A percentile compares a stretch with the other conserved stretches of the same genome.
phyloP scores from a whole-genome alignment of 2,797 vertebrate genomes.

The Mormyrus proboscirostris region DNA sequence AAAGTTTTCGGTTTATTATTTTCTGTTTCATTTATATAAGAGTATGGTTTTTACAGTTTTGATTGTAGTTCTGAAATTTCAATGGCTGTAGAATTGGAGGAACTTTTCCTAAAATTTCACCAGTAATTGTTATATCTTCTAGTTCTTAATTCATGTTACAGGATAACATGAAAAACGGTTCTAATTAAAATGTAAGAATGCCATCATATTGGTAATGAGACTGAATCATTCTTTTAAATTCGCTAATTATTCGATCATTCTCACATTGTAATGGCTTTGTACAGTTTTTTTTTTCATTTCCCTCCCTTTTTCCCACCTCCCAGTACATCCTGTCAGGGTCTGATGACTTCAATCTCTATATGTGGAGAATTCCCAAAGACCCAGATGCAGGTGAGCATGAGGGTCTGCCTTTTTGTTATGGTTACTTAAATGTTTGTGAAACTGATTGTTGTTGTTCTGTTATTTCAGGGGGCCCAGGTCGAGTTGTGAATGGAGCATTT shows the following conservation, averaged over 20 bases:
- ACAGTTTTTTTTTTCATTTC: not conserved
- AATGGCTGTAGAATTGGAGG: not conserved
- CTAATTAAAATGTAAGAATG: not conserved
- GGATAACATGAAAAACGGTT: not conserved
- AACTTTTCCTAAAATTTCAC: not conserved
- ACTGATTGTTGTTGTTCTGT: conserved; percentile 19
- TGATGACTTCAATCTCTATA: conserved; percentile 98
- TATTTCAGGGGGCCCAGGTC: conserved; percentile 76
- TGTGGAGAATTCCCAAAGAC: conserved; percentile 97
- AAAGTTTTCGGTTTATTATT: not conserved
- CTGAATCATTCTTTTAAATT: not conserved
- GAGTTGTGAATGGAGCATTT: conserved; percentile 95
- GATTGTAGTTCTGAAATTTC: not conserved
- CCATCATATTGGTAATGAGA: not conserved
- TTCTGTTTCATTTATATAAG: not conserved
- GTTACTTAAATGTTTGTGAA: not conserved
- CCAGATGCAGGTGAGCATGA: conserved; percentile 83
- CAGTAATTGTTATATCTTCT: not conserved
- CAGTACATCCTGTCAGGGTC: conserved; percentile 98
- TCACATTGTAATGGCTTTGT: not conserved
- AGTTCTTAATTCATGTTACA: not conserved
- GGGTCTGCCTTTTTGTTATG: not conserved
- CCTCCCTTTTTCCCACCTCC: conserved; percentile 11
- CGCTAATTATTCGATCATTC: not conserved
- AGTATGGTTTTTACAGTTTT: not conserved